Evolutionary conservation across 2,797 vertebrate genomes (phyloP).

Genomic region (Dipus sagitta): DNA sequence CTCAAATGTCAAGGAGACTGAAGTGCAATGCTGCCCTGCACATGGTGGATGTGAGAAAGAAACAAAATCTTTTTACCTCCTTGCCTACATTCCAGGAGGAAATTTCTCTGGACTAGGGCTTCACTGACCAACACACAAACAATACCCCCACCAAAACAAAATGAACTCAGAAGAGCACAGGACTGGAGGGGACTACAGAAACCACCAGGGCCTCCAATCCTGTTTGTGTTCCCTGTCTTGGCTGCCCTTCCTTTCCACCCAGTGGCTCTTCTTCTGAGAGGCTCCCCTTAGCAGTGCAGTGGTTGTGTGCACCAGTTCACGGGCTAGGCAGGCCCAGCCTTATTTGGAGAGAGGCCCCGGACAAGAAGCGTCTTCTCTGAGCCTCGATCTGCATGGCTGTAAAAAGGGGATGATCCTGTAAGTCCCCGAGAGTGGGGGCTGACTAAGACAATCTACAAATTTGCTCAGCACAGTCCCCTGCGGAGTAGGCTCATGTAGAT

Average conservation of each 20-base stretch:
- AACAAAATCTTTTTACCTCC: not conserved
- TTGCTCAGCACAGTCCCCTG: not conserved
- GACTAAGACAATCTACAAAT: rapidly evolving
- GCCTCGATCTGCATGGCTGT: not conserved
- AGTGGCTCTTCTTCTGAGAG: not conserved
- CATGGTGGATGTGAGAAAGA: not conserved
- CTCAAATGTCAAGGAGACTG: not conserved
- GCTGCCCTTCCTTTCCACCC: not conserved
- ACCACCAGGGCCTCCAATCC: too few species aligned
- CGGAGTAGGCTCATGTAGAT: not conserved
- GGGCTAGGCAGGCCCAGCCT: not conserved
- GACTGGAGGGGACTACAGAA: too few species aligned
- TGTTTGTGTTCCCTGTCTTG: not conserved
- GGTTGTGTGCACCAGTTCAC: not conserved
- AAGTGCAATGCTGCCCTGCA: not conserved
- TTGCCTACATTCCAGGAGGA: not conserved
- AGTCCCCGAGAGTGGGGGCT: not conserved
- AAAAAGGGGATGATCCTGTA: not conserved
- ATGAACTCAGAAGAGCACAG: too few species aligned
- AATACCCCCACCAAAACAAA: too few species aligned
- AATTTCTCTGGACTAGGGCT: not conserved
- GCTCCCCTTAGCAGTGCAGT: too few species aligned
- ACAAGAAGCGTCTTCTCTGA: not conserved
- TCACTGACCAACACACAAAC: too few species aligned
- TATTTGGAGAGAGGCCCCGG: not conserved